Conservation (phyloP, 2,113 vertebrate genomes). For the Hucho hucho region DNA sequence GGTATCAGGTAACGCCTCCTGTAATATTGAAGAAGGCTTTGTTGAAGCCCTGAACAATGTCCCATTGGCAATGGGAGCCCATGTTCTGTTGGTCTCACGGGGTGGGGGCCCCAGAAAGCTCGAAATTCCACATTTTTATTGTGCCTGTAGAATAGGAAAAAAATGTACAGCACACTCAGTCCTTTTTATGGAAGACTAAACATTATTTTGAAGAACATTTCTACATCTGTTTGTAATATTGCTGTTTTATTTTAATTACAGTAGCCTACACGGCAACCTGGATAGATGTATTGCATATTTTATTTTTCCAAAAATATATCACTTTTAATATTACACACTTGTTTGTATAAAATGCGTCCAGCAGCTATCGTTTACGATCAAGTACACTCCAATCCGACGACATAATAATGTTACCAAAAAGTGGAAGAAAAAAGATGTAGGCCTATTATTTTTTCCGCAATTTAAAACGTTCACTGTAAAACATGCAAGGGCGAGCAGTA, state of each 20-base stretch:
- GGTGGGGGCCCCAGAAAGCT: constrained; percentile 51
- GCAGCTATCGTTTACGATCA: not conserved
- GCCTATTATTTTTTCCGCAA: constrained; percentile 41
- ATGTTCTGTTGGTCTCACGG: constrained; percentile 62
- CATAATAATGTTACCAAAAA: constrained; percentile 6
- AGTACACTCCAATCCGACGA: not conserved
- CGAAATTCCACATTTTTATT: constrained; percentile 60
- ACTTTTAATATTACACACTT: not conserved
- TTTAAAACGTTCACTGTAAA: constrained; percentile 50
- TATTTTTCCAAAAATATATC: not conserved
- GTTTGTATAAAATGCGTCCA: not conserved
- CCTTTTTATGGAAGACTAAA: not conserved
- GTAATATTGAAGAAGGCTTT: constrained; percentile 82
- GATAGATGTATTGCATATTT: not conserved
- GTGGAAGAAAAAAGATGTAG: constrained; percentile 6
- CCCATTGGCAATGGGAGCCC: constrained; percentile 61
- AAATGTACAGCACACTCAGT: constrained; percentile 29
- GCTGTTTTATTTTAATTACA: not conserved
- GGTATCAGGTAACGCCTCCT: constrained; percentile 81
- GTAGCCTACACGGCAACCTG: not conserved
- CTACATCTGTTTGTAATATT: constrained; percentile 1
- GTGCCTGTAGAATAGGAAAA: constrained; percentile 45
- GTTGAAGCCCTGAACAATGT: constrained; percentile 76
- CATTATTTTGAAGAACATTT: not conserved
- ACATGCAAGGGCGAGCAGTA: constrained; percentile 46